Conservation (phyloP, 2,888 invertebrate genomes). For the Scaptomyza cyrtandrae region DNA sequence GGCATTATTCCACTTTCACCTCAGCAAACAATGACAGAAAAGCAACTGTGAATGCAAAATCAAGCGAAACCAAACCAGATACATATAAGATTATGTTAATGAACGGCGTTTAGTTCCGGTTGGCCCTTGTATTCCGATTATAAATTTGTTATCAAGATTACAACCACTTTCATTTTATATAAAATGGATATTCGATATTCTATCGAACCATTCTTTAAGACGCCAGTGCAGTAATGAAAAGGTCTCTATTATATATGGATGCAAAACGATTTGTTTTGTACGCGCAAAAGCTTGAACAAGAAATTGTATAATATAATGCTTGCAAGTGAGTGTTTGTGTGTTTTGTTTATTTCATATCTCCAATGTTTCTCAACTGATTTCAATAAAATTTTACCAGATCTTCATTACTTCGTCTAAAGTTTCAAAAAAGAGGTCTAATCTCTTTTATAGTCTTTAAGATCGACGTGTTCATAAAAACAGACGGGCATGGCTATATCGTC, state of each 20-base stretch:
- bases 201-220: neutral
- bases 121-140: neutral
- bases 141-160: neutral
- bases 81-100: slow-evolving; percentile 34
- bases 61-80: slow-evolving; percentile 16
- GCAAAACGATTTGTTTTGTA: no score
- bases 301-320: neutral
- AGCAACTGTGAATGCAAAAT: slow-evolving; percentile 9
- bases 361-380: no score
- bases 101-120: slow-evolving; percentile 21
- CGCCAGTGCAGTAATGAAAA: neutral
- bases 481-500: no score
- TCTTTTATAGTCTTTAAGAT: neutral
- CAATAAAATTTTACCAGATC: no score
- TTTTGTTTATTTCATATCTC: no score
- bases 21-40: slow-evolving; percentile 26
- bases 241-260: neutral
- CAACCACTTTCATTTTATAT: neutral
- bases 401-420: no score
- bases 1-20: slow-evolving; percentile 71
- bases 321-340: no score
- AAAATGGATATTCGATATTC: no score
- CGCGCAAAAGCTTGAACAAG: neutral
- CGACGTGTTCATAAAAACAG: no score
- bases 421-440: no score